Conservation (phyloP, 35 echinoderm and acorn worm species). For the Eucidaris tribuloides region DNA sequence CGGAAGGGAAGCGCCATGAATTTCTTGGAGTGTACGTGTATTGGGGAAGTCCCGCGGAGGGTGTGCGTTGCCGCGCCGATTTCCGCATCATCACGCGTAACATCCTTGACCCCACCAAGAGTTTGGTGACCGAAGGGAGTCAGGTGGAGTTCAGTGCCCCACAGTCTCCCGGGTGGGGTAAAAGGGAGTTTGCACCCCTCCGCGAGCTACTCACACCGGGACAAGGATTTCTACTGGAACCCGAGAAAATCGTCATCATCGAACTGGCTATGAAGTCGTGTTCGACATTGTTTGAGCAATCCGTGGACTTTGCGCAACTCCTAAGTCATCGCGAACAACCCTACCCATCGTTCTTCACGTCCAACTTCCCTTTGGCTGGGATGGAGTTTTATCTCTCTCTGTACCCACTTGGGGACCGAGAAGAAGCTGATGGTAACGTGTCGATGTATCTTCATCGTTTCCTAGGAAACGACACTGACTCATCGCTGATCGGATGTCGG, state of each 20-base stretch:
- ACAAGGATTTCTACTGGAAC: conserved; percentile 83
- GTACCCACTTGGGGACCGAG: conserved; percentile 84
- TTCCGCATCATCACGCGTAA: conserved; percentile 89
- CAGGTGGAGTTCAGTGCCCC: conserved; percentile 92
- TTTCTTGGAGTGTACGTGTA: conserved; percentile 86
- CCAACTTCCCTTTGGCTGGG: conserved; percentile 84
- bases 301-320: conserved; percentile 78
- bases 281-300: conserved; percentile 78
- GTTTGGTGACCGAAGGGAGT: conserved; percentile 80
- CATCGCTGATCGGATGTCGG: conserved; percentile 75
- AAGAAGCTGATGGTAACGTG: conserved; percentile 76
- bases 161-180: conserved; percentile 82
- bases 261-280: conserved; percentile 91
- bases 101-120: conserved; percentile 77
- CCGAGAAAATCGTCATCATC: conserved; percentile 82
- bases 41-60: conserved; percentile 66
- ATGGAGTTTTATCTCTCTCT: conserved; percentile 92
- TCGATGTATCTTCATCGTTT: conserved; percentile 96
- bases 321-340: conserved; percentile 67
- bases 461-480: conserved; percentile 48
- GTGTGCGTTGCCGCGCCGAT: conserved; percentile 74
- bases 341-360: conserved; percentile 81
- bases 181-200: conserved; percentile 83
- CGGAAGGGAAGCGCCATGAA: conserved; percentile 40
- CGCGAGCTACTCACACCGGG: conserved; percentile 68